phyloP scores from a whole-genome alignment of 1,140 invertebrate species.

The Ceratosolen solmsi region DNA sequence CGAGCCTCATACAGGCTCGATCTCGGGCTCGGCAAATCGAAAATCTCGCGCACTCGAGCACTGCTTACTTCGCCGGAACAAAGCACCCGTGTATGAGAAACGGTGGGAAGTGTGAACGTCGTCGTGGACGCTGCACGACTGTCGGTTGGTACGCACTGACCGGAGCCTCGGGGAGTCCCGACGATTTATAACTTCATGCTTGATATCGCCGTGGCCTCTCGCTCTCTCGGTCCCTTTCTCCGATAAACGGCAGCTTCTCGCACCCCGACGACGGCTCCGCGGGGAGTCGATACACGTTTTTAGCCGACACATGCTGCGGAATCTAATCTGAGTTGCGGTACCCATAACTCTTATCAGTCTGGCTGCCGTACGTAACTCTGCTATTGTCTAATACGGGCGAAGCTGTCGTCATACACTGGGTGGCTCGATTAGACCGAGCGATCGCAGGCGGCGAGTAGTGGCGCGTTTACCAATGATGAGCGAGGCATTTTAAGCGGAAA shows the following conservation, averaged over 20 bases:
- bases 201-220: background rate
- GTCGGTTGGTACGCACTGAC: conserved; percentile 15
- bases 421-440: background rate
- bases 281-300: conserved; percentile 1
- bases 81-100: background rate
- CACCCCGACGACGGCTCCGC: conserved; percentile 7
- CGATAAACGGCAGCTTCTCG: background rate
- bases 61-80: background rate
- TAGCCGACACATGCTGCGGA: background rate
- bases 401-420: background rate
- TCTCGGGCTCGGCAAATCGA: background rate
- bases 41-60: background rate
- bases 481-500: too few species aligned
- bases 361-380: background rate
- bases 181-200: conserved; percentile 43
- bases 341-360: background rate
- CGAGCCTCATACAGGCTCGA: conserved; percentile 41
- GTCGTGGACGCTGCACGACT: background rate
- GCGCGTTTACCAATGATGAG: too few species aligned
- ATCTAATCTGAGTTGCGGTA: background rate
- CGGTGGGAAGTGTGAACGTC: background rate
- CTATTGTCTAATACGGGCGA: background rate
- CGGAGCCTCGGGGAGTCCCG: background rate
- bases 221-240: background rate
- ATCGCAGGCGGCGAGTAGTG: too few species aligned